These are phyloP conservation scores for Digitonthophagus gazella DNA, from an alignment of 2,888 invertebrate genomes.

Conservation along the genomic window DNA sequence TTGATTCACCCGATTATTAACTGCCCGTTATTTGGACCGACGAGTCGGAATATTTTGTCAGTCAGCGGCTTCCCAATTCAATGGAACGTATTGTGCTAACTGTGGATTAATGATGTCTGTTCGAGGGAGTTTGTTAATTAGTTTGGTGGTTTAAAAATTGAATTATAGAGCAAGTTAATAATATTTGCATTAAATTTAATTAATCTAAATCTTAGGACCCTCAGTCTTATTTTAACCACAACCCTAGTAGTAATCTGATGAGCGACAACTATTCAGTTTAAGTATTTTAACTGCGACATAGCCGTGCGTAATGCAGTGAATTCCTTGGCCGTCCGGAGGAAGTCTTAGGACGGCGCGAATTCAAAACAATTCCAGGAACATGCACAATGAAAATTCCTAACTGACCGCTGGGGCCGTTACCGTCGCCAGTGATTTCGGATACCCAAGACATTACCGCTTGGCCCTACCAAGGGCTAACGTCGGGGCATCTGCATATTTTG, in stretches of 20 bases:
- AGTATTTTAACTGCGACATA: conserved; percentile 18
- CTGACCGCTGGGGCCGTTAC: conserved; percentile 12
- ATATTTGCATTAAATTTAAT: too few species aligned
- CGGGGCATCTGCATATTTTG: neutral
- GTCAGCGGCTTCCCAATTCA: conserved; percentile 3
- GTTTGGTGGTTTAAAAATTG: neutral
- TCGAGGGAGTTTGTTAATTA: conserved; percentile 4
- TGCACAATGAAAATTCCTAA: conserved; percentile 13
- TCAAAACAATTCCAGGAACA: conserved; percentile 4
- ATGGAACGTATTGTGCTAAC: conserved; percentile 1
- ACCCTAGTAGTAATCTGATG: conserved; percentile 12
- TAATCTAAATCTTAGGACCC: too few species aligned
- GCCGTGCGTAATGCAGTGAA: conserved; percentile 3
- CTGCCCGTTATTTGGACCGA: conserved; percentile 14
- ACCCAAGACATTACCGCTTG: neutral
- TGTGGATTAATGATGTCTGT: conserved; percentile 8
- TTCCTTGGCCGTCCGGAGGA: conserved; percentile 6
- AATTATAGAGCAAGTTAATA: neutral
- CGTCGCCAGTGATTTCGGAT: conserved; percentile 9
- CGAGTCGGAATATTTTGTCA: conserved; percentile 9
- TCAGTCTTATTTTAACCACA: neutral
- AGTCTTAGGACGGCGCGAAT: conserved; percentile 8
- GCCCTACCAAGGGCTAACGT: neutral
- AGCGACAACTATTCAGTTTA: conserved; percentile 16
- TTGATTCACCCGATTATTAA: conserved; percentile 11